phyloP scores from a whole-genome alignment of 2,113 vertebrate species.

The Strix uralensis region DNA sequence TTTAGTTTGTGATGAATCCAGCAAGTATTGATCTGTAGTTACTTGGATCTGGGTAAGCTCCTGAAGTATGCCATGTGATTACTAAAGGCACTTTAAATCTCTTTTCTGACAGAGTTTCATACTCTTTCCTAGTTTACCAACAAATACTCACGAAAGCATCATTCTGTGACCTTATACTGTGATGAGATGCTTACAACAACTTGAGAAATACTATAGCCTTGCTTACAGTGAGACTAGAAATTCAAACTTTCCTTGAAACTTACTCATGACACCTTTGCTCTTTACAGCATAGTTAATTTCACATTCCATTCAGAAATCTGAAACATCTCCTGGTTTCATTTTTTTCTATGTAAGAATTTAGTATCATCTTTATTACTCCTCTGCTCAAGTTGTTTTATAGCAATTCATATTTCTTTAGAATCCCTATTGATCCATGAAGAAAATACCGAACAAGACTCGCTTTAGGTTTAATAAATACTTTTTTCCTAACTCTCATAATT shows the following conservation, averaged over 20 bases:
- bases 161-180: background rate
- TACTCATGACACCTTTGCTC: background rate
- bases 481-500: background rate
- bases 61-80: background rate
- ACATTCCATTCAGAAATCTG: background rate
- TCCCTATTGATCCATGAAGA: background rate
- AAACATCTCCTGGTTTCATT: background rate
- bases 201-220: background rate
- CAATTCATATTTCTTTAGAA: background rate
- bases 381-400: background rate
- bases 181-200: background rate
- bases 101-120: background rate
- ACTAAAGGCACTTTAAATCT: background rate
- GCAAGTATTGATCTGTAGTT: background rate
- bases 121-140: background rate
- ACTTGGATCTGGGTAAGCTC: background rate
- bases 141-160: background rate
- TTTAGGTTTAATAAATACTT: background rate
- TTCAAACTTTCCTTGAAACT: background rate
- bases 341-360: background rate
- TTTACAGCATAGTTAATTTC: background rate
- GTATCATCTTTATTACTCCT: background rate
- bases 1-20: background rate
- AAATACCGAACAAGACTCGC: background rate
- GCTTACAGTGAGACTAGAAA: background rate